Conservation (phyloP, 2,888 invertebrate species). For the Athrips mouffetella region DNA sequence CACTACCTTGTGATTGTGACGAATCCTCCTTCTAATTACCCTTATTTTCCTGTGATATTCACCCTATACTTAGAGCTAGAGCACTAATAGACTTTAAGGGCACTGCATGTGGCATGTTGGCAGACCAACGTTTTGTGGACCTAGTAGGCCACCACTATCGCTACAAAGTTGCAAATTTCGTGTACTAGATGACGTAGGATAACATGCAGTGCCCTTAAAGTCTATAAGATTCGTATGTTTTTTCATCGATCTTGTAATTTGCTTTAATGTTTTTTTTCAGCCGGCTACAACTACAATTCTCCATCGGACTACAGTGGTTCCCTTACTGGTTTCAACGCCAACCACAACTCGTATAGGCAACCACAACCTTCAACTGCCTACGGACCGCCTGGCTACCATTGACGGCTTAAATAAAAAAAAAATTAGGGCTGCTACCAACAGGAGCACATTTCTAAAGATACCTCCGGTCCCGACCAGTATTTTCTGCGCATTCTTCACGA, state of each 20-base stretch:
- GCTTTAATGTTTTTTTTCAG: conserved; percentile 30
- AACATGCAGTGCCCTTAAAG: too few relatives aligned
- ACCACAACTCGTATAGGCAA: conserved; percentile 28
- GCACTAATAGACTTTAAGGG: too few relatives aligned
- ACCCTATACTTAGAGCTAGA: too few relatives aligned
- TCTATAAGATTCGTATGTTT: neutral
- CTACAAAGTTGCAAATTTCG: too few relatives aligned
- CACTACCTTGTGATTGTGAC: too few relatives aligned
- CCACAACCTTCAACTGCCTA: conserved; percentile 52
- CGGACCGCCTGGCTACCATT: conserved; percentile 60
- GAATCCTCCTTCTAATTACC: too few relatives aligned
- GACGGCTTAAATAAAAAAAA: neutral
- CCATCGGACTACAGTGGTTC: conserved; percentile 60
- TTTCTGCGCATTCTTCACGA: neutral
- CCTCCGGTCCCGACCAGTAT: neutral
- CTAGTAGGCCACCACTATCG: too few relatives aligned
- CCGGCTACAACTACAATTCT: conserved; percentile 59
- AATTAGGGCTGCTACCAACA: too few relatives aligned
- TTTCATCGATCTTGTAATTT: neutral
- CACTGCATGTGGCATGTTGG: too few relatives aligned
- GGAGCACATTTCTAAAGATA: neutral
- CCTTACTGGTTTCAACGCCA: conserved; percentile 59
- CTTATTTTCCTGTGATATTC: too few relatives aligned
- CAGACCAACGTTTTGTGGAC: too few relatives aligned
- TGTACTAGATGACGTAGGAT: too few relatives aligned